Conservation (phyloP, 2,797 vertebrate genomes). For the Poeciliopsis presidionis region DNA sequence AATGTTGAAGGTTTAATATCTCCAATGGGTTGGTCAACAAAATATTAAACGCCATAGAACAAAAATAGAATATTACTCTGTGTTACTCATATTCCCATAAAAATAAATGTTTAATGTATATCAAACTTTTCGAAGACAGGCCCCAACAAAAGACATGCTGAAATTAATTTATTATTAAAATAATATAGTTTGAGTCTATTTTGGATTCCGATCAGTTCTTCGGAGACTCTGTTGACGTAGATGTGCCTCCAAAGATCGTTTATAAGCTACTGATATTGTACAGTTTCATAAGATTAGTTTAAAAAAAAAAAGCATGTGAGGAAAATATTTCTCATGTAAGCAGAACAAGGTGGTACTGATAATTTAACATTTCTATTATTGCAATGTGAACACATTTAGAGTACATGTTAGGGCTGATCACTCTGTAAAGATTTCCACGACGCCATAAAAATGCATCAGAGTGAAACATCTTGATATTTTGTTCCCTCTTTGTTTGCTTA, state of each 20-base stretch:
- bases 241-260: conserved; percentile 47
- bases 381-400: not conserved
- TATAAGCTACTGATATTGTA: not conserved
- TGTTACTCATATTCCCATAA: not conserved
- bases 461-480: conserved; percentile 26
- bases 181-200: fast-evolving
- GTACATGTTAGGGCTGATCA: too few species aligned
- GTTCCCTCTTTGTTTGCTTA: conserved; percentile 14
- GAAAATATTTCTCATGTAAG: not conserved
- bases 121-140: fast-evolving
- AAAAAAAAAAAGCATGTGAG: too few species aligned
- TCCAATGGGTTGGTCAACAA: not conserved
- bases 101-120: conserved; percentile 48
- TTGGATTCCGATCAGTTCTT: not conserved
- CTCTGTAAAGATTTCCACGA: fast-evolving
- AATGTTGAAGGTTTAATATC: not conserved
- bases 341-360: fast-evolving
- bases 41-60: not conserved
- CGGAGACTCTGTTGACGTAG: conserved; percentile 27
- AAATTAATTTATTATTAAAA: fast-evolving
- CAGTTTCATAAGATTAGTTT: not conserved
- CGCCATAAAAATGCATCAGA: conserved; percentile 2
- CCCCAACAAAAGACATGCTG: not conserved
- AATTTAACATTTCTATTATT: not conserved
- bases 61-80: not conserved